Conservation (phyloP, 1,140 invertebrate species). For the Meloidogyne chitwoodi region DNA sequence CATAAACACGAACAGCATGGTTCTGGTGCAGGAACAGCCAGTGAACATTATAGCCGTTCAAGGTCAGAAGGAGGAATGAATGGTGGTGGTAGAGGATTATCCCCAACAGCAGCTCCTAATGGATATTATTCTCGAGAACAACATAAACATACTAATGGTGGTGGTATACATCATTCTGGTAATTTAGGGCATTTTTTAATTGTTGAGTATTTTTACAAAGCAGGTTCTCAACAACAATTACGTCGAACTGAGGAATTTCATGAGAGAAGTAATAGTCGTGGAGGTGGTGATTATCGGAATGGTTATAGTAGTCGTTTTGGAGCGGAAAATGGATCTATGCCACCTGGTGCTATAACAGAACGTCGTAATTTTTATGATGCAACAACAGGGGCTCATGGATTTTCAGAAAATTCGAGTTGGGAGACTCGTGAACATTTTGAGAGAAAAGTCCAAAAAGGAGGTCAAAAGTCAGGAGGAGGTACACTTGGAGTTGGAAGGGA, state of each 20-base stretch:
- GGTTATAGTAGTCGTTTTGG: conserved; percentile 9
- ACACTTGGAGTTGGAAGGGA: neutral
- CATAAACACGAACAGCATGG: conserved; percentile 51
- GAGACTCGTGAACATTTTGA: conserved; percentile 58
- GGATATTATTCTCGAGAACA: neutral
- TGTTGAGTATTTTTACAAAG: neutral
- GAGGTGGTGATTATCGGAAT: conserved; percentile 31
- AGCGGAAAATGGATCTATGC: neutral
- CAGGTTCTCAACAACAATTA: conserved; percentile 20
- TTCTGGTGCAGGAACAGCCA: conserved; percentile 18
- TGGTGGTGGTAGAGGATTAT: neutral
- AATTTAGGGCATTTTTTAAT: neutral
- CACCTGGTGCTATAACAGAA: neutral
- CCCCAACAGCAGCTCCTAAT: neutral
- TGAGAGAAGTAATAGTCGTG: conserved; percentile 7
- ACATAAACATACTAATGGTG: neutral
- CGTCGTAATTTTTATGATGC: conserved; percentile 36
- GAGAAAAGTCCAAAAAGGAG: conserved; percentile 49
- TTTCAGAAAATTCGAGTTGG: conserved; percentile 52
- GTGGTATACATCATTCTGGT: neutral
- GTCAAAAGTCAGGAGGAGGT: neutral
- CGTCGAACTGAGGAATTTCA: neutral
- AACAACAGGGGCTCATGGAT: conserved; percentile 37
- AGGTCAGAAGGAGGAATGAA: conserved; percentile 16
- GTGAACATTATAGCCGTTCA: conserved; percentile 23